Conservation (phyloP, 2,113 vertebrate genomes). For the Alces alces region DNA sequence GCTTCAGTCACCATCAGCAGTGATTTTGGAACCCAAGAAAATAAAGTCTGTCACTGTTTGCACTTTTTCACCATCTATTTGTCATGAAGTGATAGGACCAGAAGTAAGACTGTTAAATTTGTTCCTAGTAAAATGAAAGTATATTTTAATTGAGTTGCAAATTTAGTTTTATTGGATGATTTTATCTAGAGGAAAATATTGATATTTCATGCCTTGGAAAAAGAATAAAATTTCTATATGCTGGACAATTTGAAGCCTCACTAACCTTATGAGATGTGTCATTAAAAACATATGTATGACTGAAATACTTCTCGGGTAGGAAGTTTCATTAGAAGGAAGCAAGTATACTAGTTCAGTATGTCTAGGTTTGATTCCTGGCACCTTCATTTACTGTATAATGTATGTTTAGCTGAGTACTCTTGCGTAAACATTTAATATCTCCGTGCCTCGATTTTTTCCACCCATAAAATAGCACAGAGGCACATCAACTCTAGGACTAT, state of each 20-base stretch:
- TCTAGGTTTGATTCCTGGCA: not conserved
- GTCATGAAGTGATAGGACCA: not conserved
- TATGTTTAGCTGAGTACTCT: not conserved
- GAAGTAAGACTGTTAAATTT: slow-evolving; percentile 10
- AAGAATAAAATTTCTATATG: not conserved
- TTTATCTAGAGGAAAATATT: slow-evolving; percentile 43
- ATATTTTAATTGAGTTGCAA: slow-evolving; percentile 37
- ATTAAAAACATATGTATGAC: not conserved
- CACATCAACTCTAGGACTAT: not conserved
- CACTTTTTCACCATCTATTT: not conserved
- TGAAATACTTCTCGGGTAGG: not conserved
- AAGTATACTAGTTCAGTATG: not conserved
- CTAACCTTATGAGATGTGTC: not conserved
- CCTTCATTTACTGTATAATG: not conserved
- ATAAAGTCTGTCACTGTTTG: not conserved
- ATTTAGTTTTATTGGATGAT: slow-evolving; percentile 50
- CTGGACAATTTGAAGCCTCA: slow-evolving; percentile 25
- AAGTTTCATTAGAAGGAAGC: not conserved
- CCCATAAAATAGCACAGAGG: not conserved
- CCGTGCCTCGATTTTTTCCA: not conserved
- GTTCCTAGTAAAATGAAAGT: not conserved
- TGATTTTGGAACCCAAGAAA: not conserved
- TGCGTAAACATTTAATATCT: not conserved
- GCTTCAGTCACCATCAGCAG: not conserved
- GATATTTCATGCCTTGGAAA: slow-evolving; percentile 42